These are phyloP conservation scores for Yponomeuta plumbellus DNA, from an alignment of 2,888 invertebrate genomes.

Conservation along the genomic window DNA sequence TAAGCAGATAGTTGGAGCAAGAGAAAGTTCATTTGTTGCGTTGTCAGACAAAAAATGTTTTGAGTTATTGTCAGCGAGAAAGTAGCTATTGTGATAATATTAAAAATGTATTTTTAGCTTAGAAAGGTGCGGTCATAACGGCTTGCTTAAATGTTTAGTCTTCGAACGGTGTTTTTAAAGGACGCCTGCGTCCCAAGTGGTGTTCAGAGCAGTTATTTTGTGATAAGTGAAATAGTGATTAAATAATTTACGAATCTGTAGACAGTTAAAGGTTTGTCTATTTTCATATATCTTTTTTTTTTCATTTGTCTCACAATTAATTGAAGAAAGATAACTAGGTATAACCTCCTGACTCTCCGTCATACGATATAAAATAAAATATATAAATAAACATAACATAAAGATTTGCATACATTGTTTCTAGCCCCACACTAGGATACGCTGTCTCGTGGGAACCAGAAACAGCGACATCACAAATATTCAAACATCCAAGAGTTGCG, in stretches of 20 bases:
- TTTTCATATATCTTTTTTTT: neutral
- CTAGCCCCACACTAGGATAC: no score
- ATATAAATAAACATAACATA: no score
- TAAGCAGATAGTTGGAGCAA: constrained; percentile 38
- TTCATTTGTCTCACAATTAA: neutral
- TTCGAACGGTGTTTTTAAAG: constrained; percentile 48
- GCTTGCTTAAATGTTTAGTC: constrained; percentile 60
- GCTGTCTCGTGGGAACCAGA: no score
- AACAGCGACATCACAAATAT: no score
- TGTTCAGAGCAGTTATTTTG: neutral
- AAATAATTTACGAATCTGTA: neutral
- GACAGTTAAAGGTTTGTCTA: neutral
- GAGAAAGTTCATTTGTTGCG: constrained; percentile 58
- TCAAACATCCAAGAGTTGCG: no score
- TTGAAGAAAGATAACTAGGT: no score
- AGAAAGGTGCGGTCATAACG: constrained; percentile 29
- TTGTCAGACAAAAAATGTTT: constrained; percentile 50
- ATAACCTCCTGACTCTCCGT: no score
- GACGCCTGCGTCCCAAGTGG: constrained; percentile 39
- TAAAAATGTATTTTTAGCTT: constrained; percentile 55
- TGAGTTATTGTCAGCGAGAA: constrained; percentile 61
- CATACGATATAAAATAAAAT: no score
- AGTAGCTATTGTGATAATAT: constrained; percentile 53
- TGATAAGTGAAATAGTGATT: neutral
- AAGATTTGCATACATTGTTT: no score